Base-by-base conservation (phyloP, 1,140 invertebrate genomes). In the Bombus ignitus region DNA sequence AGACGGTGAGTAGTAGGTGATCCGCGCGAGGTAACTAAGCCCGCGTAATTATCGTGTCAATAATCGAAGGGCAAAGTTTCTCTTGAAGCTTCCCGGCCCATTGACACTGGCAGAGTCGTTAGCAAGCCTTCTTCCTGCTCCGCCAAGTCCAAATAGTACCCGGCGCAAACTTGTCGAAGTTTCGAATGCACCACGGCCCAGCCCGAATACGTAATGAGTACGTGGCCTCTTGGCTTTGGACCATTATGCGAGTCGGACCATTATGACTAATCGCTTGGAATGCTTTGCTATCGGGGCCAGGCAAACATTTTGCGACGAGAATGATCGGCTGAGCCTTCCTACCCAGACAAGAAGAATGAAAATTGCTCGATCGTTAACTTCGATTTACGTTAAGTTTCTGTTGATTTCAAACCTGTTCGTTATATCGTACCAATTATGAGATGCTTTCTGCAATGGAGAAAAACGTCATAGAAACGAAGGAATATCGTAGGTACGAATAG, bases 211-310 rank as follows among this genome's bases (percentile, higher is more conserved):
- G 81, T 90, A 90, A 89, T 87, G 89, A 90, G 89, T 87, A 89
- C 85, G 88, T 90, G 88, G 89, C 68, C 65, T 82, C 81, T 89
- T 87, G 81, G 79, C 81, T 89, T 89, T 72, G 37, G 78, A 62
- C 82, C 80, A 88, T 89, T 89, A 89, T 86, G 81, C 73, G 39
- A 77, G 72, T 53, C 59, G 72, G 37, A 75, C 85, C 78, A 90
- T 89, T 90, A 89, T 90, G 81, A 90, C 89, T 90, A 90, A 90
- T 90, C 89, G 85, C 35, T 89, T 44, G 89, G 78, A 84, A 89
- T 81, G 80, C 59, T 71, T 86, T 65, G 75, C 84, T 70, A 89
- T 86, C 74, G 74, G 47, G 79, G 28, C 65, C 37, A n/a, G 37
- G 44, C 76, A 76, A 68, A 66, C 66, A 81, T 78, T 83, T 71